Percentiles rank a stretch among this genome's conserved stretches.
Conservation (phyloP, 2,797 vertebrate genomes). For the Chloroceryle inda region DNA sequence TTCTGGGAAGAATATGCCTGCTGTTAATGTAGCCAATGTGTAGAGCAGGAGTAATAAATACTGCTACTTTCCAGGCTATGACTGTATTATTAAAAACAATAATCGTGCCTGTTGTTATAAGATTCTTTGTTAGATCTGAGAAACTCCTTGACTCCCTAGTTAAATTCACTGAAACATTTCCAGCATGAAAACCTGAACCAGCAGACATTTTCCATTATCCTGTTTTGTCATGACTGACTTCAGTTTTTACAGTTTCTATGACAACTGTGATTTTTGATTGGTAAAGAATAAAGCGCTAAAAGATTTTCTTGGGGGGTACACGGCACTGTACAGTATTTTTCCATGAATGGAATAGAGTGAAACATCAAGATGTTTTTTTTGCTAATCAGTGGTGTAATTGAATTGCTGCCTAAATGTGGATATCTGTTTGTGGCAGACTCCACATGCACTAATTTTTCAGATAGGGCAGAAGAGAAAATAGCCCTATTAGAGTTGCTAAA, state of each 20-base stretch:
- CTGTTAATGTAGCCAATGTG: background rate
- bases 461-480: conserved; percentile 33
- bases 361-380: conserved; percentile 16
- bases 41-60: background rate
- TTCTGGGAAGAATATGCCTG: background rate
- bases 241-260: conserved; percentile 82
- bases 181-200: conserved; percentile 32
- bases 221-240: conserved; percentile 72
- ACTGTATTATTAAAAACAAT: background rate
- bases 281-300: conserved; percentile 61
- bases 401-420: conserved; percentile 54
- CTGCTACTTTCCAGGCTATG: background rate
- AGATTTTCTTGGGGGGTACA: background rate
- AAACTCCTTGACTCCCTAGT: conserved; percentile 24
- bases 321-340: conserved; percentile 39
- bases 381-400: conserved; percentile 57
- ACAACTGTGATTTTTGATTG: conserved; percentile 81
- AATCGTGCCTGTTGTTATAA: background rate
- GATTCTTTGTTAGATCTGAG: conserved; percentile 20
- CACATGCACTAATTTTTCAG: conserved; percentile 21
- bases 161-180: conserved; percentile 58
- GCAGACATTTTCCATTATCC: conserved; percentile 73
- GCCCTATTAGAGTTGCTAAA: background rate
- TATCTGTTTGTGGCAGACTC: conserved; percentile 42
- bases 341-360: conserved; percentile 33